Conservation (phyloP, 2,888 invertebrate species). For the Sinohyriopsis cumingii region DNA sequence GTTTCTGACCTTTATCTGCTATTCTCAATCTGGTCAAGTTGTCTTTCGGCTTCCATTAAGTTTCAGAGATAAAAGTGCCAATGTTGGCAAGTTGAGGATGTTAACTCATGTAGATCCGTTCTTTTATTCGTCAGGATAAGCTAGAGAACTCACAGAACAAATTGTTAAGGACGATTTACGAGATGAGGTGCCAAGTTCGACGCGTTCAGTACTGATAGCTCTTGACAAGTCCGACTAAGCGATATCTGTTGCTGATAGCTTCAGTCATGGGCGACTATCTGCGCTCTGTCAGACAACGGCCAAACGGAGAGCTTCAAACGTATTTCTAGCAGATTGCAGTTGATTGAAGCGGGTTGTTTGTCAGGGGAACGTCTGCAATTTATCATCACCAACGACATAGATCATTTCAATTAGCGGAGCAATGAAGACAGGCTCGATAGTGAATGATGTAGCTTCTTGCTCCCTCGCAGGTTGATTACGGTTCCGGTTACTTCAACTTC, state of each 20-base stretch:
- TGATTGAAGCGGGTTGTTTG: conserved; percentile 44
- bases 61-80: no score
- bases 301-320: conserved; percentile 15
- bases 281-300: conserved; percentile 34
- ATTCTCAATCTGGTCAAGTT: no score
- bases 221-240: conserved; percentile 34
- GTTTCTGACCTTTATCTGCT: no score
- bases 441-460: conserved; percentile 7
- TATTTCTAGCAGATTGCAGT: conserved; percentile 33
- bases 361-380: conserved; percentile 40
- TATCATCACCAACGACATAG: conserved; percentile 34
- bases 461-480: conserved; percentile 6
- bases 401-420: conserved; percentile 43
- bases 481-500: background rate
- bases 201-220: conserved; percentile 27
- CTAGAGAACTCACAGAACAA: conserved; percentile 22
- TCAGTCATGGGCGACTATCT: conserved; percentile 41
- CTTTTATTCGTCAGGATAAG: background rate
- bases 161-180: conserved; percentile 45
- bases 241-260: conserved; percentile 42
- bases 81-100: no score
- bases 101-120: background rate
- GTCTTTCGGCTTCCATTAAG: no score
- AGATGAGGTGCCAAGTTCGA: conserved; percentile 34
- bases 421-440: conserved; percentile 36